phyloP scores from a whole-genome alignment of 1,140 invertebrate genomes.

The Antheraea mylitta region DNA sequence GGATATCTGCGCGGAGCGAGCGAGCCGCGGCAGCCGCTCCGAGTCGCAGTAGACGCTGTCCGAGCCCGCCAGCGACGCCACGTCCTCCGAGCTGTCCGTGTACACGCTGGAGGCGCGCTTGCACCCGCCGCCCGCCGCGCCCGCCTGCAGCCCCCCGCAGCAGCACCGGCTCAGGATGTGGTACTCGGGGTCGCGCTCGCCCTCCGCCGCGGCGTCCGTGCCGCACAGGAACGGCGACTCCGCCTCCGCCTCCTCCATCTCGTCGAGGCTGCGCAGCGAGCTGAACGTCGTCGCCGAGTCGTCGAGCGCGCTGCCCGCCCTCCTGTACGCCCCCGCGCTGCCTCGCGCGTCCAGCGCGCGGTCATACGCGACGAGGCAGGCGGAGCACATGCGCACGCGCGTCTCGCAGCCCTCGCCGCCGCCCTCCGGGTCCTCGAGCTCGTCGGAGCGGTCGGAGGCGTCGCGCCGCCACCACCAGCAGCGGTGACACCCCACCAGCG shows the following conservation, averaged over 20 bases:
- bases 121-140: slow-evolving; percentile 31
- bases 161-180: slow-evolving; percentile 55
- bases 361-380: too few species aligned
- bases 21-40: slow-evolving; percentile 79
- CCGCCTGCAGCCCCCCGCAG: slow-evolving; percentile 31
- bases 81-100: slow-evolving; percentile 92
- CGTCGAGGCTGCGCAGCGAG: slow-evolving; percentile 81
- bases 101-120: slow-evolving; percentile 90
- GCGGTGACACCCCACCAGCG: too few species aligned
- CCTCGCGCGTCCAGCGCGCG: too few species aligned
- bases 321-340: slow-evolving; percentile 14
- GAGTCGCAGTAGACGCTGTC: slow-evolving; percentile 84
- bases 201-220: slow-evolving; percentile 22
- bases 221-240: slow-evolving; percentile 56
- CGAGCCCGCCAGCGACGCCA: slow-evolving; percentile 87
- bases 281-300: slow-evolving; percentile 78
- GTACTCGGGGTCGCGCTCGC: slow-evolving; percentile 36
- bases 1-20: slow-evolving; percentile 85
- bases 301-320: slow-evolving; percentile 11
- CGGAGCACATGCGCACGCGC: too few species aligned
- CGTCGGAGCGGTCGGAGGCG: too few species aligned
- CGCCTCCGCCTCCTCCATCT: slow-evolving; percentile 45
- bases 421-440: too few species aligned
- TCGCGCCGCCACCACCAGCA: too few species aligned
- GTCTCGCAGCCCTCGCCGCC: too few species aligned